Base-by-base conservation (phyloP, 2,113 vertebrate species). In the Ammodytes marinus region DNA sequence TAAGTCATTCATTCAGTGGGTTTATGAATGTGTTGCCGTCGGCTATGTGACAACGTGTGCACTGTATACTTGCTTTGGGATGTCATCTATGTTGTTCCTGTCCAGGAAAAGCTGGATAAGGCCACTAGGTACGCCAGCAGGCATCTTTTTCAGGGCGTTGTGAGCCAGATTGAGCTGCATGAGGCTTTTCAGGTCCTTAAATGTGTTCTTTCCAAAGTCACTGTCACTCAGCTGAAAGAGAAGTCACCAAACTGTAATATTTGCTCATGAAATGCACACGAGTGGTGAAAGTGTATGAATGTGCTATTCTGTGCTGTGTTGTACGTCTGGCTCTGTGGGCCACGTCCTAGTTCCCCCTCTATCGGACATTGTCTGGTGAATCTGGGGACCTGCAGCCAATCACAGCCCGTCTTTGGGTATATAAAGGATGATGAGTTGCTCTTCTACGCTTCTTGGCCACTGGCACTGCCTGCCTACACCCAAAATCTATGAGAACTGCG, bases 151-250 rank as follows among this genome's bases (percentile, higher is more conserved):
- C 78, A 99, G 94, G 82, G 89, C 93, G 75, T 99, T 99, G 91
- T 97, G 95, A 15, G 98, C 98, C 64, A 99, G 90, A 79, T 99
- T 99, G 80, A 99, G 97, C 90, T 99, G 98, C 93, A 99, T 95
- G 81, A 99, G 96, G 88, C 90, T 97, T 82, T 95, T 97, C 77
- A 99, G 96, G 89, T 97, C 98, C 81, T 95, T 97, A 85, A 99
- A 99, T 43, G 95, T 96, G 90, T 97, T 97, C 8, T 95, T 95
- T 80, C 95, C 96, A 89, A 99, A 93, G 86, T 95, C 96, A 0
- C 88, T 95, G 0, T 99, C 98, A 0, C 96, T 97, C 40, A 94
- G 69, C 93, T 94, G 74, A 67, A 54, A 84, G 57, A 63, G 9
- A 80, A 69, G 17, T 87, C 46, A 86, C 19, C 40, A 74, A 4